Evolutionary conservation across 2,888 invertebrate species (phyloP), one percentile per base, ranked within the genome.

Genomic region (Carterocephalus palaemon): DNA sequence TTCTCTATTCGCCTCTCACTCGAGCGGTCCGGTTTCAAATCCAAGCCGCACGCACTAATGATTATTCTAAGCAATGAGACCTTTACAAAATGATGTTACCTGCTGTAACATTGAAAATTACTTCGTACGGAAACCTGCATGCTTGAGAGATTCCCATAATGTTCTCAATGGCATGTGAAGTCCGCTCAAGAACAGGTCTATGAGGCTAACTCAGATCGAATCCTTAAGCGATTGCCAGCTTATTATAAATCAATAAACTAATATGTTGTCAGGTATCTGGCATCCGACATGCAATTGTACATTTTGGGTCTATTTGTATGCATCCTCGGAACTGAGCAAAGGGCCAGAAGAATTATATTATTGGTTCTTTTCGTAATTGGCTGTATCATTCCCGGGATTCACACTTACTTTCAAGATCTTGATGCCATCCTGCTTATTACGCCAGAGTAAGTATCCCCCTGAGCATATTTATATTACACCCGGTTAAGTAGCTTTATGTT

Each of bases 241-340:
- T 10, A 8, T 13, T 9, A n/a, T 4, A 12, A n/a, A 7, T 15
- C 4, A 7, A 15, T 13, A 3, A 26, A 9, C 13, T 9, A 9
- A 4, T 24, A 13, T 10, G 13, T 19, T 19, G 45, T 0, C 49
- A 72, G 74, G 74, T 71, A 67, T 22, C 46, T 73, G 17, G 70
- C 66, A 3, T 54, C 64, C 3, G 67, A 70, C 39, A 63, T 69
- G 59, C 72, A 74, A 29, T 52, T 74, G 8, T 61, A 60, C 46
- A 43, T 61, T 7, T 2, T 67, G 1, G 67, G 67, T 0, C 39
- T 68, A 10, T 12, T 57, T 1, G 33, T 66, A 3, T 55, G 58
- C 8, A 33, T 60, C 9, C 16, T 62, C 36, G 19, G 52, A 4
- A 56, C 50, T 2, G 46, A 46, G 2, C 31, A 12, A 5, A 48